A percentile compares a stretch with the other conserved stretches of the same genome.
Evolutionary conservation across 1,140 invertebrate genomes (phyloP).

Genomic region (Contarinia nasturtii): DNA sequence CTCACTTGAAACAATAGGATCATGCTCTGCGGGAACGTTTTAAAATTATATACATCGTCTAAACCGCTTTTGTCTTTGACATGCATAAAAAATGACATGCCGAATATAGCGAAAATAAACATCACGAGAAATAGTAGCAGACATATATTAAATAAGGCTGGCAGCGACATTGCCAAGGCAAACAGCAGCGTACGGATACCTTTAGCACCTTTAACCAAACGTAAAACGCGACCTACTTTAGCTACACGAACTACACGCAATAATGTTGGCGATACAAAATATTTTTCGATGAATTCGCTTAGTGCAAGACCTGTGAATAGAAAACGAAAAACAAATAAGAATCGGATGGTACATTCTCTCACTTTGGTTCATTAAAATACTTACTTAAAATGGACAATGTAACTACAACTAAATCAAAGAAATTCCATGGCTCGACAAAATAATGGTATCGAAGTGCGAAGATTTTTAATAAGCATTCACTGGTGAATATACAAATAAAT

Average conservation of each 20-base stretch:
- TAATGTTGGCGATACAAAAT: constrained; percentile 93
- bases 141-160: constrained; percentile 96
- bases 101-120: constrained; percentile 98
- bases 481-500: constrained; percentile 96
- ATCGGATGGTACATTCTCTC: neutral
- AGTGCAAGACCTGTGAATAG: constrained; percentile 67
- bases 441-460: constrained; percentile 93
- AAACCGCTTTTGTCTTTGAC: constrained; percentile 84
- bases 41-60: constrained; percentile 95
- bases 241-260: constrained; percentile 93
- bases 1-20: constrained; percentile 88
- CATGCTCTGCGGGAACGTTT: constrained; percentile 96
- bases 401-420: constrained; percentile 98
- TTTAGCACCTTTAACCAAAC: constrained; percentile 92
- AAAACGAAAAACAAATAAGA: constrained; percentile 2
- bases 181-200: constrained; percentile 93
- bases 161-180: constrained; percentile 93
- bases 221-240: constrained; percentile 89
- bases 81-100: constrained; percentile 99
- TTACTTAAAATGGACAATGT: constrained; percentile 94
- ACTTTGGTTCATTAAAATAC: constrained; percentile 12
- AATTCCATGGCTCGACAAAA: constrained; percentile 98
- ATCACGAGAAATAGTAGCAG: constrained; percentile 93
- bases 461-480: constrained; percentile 93
- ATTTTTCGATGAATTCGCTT: constrained; percentile 91